phyloP scores from a whole-genome alignment of 2,888 invertebrate species.

The Pachycephus smyrnensis region DNA sequence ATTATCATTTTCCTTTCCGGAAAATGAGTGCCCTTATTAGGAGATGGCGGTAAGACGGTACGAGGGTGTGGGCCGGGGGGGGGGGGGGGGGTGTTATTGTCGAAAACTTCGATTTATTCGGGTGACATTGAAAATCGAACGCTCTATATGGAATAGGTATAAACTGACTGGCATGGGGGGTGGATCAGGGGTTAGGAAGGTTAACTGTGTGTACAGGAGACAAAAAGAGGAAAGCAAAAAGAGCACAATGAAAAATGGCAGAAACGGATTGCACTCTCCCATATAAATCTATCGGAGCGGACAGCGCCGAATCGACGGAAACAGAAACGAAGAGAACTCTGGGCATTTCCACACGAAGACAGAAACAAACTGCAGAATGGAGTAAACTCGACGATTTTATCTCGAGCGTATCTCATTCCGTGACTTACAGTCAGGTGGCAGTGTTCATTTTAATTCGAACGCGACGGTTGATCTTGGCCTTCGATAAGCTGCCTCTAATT shows the following conservation, averaged over 20 bases:
- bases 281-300: not conserved
- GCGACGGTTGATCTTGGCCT: not conserved
- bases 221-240: not conserved
- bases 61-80: not conserved
- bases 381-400: not conserved
- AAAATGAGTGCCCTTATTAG: not conserved
- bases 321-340: not conserved
- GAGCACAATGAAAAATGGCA: not conserved
- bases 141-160: not conserved
- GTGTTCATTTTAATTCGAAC: not conserved
- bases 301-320: not conserved
- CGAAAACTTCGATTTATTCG: not conserved
- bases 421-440: not conserved
- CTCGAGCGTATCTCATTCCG: not conserved
- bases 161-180: not conserved
- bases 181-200: not conserved
- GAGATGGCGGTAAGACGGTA: not conserved
- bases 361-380: not conserved
- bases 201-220: not conserved
- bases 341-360: not conserved
- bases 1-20: not conserved
- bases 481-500: not conserved
- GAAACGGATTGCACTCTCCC: not conserved
- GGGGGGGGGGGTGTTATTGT: not conserved
- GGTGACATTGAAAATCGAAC: not conserved